Evolutionary conservation across 2,888 invertebrate genomes (phyloP), one percentile per base, ranked within the genome.

Genomic region (Stratiomys singularior): DNA sequence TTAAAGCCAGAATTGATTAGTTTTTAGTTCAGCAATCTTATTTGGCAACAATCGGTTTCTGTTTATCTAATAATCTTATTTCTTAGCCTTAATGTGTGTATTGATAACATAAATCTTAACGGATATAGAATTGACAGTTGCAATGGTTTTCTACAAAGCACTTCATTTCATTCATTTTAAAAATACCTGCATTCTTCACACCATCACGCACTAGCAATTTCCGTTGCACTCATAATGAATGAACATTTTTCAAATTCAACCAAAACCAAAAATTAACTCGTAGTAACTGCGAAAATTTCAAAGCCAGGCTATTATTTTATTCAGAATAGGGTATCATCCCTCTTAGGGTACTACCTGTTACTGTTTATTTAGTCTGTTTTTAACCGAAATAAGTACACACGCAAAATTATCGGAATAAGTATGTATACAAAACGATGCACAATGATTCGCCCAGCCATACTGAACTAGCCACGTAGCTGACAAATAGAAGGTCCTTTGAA

Each of bases 391-490:
- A 37, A 37, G 37, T 37, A 5, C 9, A 37, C 37, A 37, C 37
- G 37, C 37, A 37, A 9, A n/a, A 52, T 71, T 71, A 47, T 71
- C 71, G 52, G 52, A 71, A 71, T 71, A n/a, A 71, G 47, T 71
- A 27, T 71, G 27, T 7, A 46, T 37, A 72, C 58, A 72, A 56
- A 72, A 58, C 52, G 56, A 52, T 28, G 52, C 52, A 71, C 71
- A 52, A 72, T 58, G 56, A 56, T 52, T 18, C 67, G 58, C 28
- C 72, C 56, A 30, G 56, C 21, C n/a, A 23, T 21, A 56, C 28
- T 56, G 30, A 72, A 58, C 30, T 15, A 72, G 56, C 72, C 37
- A 72, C 72, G 72, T 72, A 72, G 30, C 72, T 58, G 21, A 72
- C 72, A 72, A 72, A 72, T 56, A 72, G 30, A 71, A 30, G 30